phyloP scores from a whole-genome alignment of 2,113 vertebrate species.

The Clarias macrocephalus region DNA sequence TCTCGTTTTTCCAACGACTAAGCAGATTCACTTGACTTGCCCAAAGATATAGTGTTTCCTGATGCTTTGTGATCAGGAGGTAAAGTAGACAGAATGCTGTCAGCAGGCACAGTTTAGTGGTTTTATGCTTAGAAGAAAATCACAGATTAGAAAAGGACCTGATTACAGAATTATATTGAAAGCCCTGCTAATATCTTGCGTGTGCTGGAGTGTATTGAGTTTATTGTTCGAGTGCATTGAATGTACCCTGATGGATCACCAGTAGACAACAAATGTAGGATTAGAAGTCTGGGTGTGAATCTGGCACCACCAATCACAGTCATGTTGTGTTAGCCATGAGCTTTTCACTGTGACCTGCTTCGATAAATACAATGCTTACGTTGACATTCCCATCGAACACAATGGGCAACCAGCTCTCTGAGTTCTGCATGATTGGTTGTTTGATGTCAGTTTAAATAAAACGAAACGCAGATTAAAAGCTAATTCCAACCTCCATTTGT shows the following conservation, averaged over 20 bases:
- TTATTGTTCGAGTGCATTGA: background rate
- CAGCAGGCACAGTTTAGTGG: background rate
- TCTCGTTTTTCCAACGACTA: constrained; percentile 51
- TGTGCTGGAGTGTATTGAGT: background rate
- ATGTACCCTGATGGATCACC: constrained; percentile 2
- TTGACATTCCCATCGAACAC: background rate
- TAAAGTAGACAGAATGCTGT: constrained; percentile 25
- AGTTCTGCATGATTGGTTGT: background rate
- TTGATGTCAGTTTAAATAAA: background rate
- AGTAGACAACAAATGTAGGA: constrained; percentile 29
- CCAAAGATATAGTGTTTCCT: constrained; percentile 41
- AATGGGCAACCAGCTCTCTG: background rate
- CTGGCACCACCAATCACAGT: constrained; percentile 33
- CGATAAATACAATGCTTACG: background rate
- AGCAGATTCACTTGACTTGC: constrained; percentile 54
- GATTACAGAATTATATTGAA: background rate
- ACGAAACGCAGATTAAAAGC: background rate
- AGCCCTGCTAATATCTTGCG: background rate
- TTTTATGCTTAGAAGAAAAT: background rate
- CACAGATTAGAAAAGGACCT: background rate
- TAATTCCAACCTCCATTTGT: background rate
- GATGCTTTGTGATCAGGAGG: constrained; percentile 26
- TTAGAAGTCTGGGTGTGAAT: constrained; percentile 38
- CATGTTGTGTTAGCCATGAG: constrained; percentile 29
- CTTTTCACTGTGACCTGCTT: constrained; percentile 17